These are phyloP conservation scores for Fundulus diaphanus DNA, from an alignment of 2,797 vertebrate species.

Conservation along the genomic window DNA sequence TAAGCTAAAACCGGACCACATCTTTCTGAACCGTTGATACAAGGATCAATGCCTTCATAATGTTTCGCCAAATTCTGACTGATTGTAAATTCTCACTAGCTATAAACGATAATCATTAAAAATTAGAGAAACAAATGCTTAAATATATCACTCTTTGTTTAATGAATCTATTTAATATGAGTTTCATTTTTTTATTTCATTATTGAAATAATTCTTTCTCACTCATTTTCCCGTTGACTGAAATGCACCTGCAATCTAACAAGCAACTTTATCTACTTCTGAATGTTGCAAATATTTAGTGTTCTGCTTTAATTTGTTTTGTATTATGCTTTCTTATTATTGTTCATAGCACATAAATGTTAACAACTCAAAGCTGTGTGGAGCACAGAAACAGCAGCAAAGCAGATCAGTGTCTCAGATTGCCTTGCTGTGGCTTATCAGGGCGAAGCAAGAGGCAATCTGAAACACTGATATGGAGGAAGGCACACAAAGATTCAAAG, in stretches of 20 bases:
- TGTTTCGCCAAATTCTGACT: too few relatives aligned
- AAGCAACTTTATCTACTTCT: background rate
- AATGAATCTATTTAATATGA: background rate
- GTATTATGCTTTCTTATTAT: slow-evolving; percentile 6
- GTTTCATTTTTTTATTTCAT: background rate
- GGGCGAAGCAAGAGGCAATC: slow-evolving; percentile 48
- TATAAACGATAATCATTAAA: background rate
- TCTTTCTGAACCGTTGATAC: background rate
- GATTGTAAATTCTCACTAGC: background rate
- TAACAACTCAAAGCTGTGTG: slow-evolving; percentile 3
- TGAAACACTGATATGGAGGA: slow-evolving; percentile 49
- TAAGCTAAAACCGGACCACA: background rate
- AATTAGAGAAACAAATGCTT: background rate
- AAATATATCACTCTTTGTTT: background rate
- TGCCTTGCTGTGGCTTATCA: slow-evolving; percentile 54
- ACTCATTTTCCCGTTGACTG: background rate
- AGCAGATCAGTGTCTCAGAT: slow-evolving; percentile 29
- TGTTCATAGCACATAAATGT: background rate
- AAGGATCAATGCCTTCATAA: too few relatives aligned
- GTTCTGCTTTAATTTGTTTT: background rate
- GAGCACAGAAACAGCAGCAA: slow-evolving; percentile 20
- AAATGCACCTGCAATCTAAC: background rate
- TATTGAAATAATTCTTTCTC: background rate
- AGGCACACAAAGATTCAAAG: slow-evolving; percentile 46
- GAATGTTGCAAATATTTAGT: background rate